Evolutionary conservation across 2,888 invertebrate species (phyloP), one percentile per base, ranked within the genome.

Genomic region (Hirudinaria manillensis): DNA sequence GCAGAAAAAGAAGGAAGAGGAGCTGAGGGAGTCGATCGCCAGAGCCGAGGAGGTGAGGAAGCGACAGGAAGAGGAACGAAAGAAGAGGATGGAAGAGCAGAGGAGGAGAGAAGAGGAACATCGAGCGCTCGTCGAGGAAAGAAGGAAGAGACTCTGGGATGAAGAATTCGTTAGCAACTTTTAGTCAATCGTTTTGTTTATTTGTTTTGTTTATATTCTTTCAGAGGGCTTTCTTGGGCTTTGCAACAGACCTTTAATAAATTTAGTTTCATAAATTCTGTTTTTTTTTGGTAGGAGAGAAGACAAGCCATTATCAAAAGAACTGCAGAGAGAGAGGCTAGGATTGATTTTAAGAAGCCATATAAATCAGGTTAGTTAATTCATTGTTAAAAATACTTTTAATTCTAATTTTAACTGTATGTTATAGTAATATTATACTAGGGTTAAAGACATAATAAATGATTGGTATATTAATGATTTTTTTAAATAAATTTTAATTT

Each of bases 121-220:
- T 55, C 72, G 76, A 36, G 73, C 73, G 0, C 45, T 72, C 3
- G 76, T 76, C 6, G 76, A 76, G 45, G 73, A 76, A 55, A 71
- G 76, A 38, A 66, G 76, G 36, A 73, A 34, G n/a, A 56, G 55
- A 73, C 73, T 73, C 21, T 73, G 36, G 55, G 36, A 73, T 38
- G 65, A 76, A 56, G 76, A 76, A 24, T 36, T 61, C 51, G 70
- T 75, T 27, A 24, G 65, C 24, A 10, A 24, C 24, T 32, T 32
- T 36, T 68, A 32, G 6, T 68, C 24, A n/a, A 83, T 19, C 81
- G 82, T n/a, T n/a, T n/a, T n/a, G n/a, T 13, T 77, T 84, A 29
- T 83, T 82, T 84, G n/a, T n/a, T n/a, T n/a, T n/a, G n/a, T n/a
- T n/a, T n/a, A n/a, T n/a, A n/a, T n/a, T 24, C 24, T 61, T 7